Percentiles rank a stretch among this genome's conserved stretches.
These are phyloP conservation scores for Calcarius ornatus DNA, from an alignment of 2,113 vertebrate species.

Conservation along the genomic window DNA sequence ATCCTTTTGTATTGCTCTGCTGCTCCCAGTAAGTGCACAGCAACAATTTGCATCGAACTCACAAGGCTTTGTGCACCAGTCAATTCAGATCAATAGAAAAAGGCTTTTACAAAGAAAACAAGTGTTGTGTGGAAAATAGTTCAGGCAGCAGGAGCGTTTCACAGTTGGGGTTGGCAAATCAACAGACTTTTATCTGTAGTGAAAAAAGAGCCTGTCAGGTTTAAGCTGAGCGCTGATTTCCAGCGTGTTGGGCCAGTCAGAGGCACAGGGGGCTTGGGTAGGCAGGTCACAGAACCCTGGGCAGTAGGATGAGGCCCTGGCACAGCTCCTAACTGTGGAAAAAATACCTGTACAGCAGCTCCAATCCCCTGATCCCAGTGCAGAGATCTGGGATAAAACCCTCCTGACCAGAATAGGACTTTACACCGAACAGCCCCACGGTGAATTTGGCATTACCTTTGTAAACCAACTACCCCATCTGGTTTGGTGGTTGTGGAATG, in stretches of 20 bases:
- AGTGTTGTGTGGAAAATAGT: slow-evolving; percentile 41
- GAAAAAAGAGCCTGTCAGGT: not conserved
- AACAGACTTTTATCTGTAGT: not conserved
- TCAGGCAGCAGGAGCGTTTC: slow-evolving; percentile 24
- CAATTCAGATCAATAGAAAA: slow-evolving; percentile 60
- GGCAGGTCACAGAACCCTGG: not conserved
- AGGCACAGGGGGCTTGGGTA: not conserved
- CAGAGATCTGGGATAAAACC: not conserved
- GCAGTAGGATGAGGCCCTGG: not conserved
- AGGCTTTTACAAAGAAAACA: slow-evolving; percentile 58
- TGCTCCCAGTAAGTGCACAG: not conserved
- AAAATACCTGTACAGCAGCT: not conserved
- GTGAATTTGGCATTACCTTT: not conserved
- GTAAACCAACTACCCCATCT: not conserved
- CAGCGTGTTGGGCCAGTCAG: rapidly evolving
- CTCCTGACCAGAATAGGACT: rapidly evolving
- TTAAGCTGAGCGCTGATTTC: not conserved
- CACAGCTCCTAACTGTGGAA: not conserved
- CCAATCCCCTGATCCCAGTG: not conserved
- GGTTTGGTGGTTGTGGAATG: not conserved
- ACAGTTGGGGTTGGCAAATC: slow-evolving; percentile 17
- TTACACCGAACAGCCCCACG: not conserved
- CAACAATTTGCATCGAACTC: slow-evolving; percentile 33
- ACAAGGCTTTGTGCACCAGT: slow-evolving; percentile 22
- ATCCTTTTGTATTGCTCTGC: slow-evolving; percentile 21